Conservation (phyloP, 1,140 invertebrate genomes). For the Idris sp. region DNA sequence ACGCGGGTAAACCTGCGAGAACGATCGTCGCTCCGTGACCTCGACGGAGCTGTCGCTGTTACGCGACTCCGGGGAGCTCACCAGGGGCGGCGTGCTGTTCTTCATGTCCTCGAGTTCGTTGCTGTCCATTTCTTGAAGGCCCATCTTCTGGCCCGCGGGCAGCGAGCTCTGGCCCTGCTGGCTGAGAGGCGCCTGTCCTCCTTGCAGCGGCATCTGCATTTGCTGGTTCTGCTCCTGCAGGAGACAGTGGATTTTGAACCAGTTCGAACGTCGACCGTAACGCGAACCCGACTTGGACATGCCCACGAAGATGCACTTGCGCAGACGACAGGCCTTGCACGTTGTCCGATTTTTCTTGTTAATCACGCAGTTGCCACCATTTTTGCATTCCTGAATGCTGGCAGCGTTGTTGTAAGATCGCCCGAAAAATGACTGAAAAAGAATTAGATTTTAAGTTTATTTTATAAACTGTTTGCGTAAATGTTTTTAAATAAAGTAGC, state of each 20-base stretch:
- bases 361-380: conserved; percentile 94
- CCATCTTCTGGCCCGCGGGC: conserved; percentile 81
- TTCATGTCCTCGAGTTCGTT: conserved; percentile 83
- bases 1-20: conserved; percentile 64
- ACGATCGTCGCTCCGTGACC: conserved; percentile 79
- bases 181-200: neutral
- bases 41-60: conserved; percentile 86
- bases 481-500: too few relatives aligned
- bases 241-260: conserved; percentile 95
- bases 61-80: conserved; percentile 86
- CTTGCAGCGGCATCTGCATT: conserved; percentile 76
- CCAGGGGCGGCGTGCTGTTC: conserved; percentile 81
- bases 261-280: conserved; percentile 93
- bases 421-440: conserved; percentile 97
- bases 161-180: conserved; percentile 2
- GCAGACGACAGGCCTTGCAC: conserved; percentile 95
- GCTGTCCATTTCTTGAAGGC: conserved; percentile 75
- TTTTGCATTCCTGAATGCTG: conserved; percentile 94
- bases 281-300: conserved; percentile 97
- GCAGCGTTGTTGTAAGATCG: conserved; percentile 96
- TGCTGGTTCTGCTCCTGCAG: conserved; percentile 88
- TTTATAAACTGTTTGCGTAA: too few relatives aligned
- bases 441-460: too few relatives aligned
- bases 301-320: conserved; percentile 94
- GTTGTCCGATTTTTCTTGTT: conserved; percentile 97